Evolutionary conservation across 1,140 invertebrate species (phyloP), one percentile per base, ranked within the genome.

Genomic region (Schmidtea mediterranea): DNA sequence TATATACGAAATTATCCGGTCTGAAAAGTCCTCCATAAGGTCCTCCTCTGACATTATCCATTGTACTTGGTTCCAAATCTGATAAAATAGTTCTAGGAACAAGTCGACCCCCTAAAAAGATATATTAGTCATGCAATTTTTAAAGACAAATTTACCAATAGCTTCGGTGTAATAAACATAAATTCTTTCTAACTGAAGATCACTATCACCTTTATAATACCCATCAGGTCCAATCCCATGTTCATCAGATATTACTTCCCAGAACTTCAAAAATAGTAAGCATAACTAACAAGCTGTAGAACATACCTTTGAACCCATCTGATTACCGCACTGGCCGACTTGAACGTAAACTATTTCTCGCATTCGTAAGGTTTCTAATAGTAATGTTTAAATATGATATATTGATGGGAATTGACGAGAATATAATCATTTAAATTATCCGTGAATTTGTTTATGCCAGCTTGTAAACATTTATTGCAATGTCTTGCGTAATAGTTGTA

Each of bases 101-200:
- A 61, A 84, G 87, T 68, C 82, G 83, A 37, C 78, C 79, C 53
- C 58, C 68, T 19, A 13, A 21, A 26, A 1, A 32, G 10, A 10
- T 32, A 32, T 16, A 1, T 24, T 8, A n/a, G 26, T 23, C 15
- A 39, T 19, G 18, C 12, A 13, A n/a, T 12, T 32, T 32, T 32
- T 10, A 6, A 32, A 32, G 3, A 32, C 10, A 32, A 32, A 49
- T 48, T 49, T 50, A 48, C 74, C 78, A 24, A 75, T 76, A 0
- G 79, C 80, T 66, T 84, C 80, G 67, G 83, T 84, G 68, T 82
- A 86, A 66, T 84, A 86, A 16, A 86, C 82, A 60, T 84, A 82
- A 56, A 86, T 82, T 54, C 81, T 72, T 61, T 86, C 82, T 49
- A 82, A 62, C 61, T 86, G 82, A n/a, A 71, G 56, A 49, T 69